A percentile compares a stretch with the other conserved stretches of the same genome.
Evolutionary conservation across 37 sponge, comb jelly and placozoan genomes (phyloP).

Genomic region (Beroe forskalii): DNA sequence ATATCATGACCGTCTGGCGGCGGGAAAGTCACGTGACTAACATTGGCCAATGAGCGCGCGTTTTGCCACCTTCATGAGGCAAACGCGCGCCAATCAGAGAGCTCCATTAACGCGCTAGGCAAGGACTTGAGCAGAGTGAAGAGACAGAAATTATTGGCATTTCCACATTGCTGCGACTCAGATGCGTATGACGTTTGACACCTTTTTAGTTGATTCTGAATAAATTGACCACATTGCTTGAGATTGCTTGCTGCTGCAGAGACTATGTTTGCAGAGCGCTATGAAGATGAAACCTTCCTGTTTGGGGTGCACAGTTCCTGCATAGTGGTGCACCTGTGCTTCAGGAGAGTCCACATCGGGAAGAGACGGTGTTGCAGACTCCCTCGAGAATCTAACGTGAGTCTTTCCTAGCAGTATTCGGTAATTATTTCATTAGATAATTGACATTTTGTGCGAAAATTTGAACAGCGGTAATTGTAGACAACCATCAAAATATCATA

Average conservation of each 20-base stretch:
- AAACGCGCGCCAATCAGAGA: neutral
- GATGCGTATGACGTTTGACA: neutral
- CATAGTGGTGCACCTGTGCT: conserved; percentile 34
- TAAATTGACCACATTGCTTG: neutral
- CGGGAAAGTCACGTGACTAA: neutral
- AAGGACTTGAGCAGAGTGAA: neutral
- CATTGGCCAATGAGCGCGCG: conserved; percentile 15
- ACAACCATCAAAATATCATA: too few species aligned
- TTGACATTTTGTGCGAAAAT: too few species aligned
- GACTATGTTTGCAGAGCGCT: conserved; percentile 5
- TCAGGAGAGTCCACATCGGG: conserved; percentile 52
- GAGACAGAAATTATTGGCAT: neutral
- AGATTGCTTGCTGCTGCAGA: neutral
- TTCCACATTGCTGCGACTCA: neutral
- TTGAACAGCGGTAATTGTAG: too few species aligned
- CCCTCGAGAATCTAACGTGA: conserved; percentile 39
- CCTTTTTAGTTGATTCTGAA: neutral
- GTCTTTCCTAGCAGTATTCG: too few species aligned
- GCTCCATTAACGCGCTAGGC: neutral
- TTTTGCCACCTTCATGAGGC: too few species aligned
- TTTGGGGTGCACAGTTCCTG: conserved; percentile 55
- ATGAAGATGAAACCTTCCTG: conserved; percentile 16
- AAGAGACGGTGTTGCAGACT: conserved; percentile 58
- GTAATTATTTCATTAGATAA: too few species aligned
- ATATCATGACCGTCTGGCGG: neutral